Conservation (phyloP, 1,140 invertebrate species). For the Ectropis grisescens region DNA sequence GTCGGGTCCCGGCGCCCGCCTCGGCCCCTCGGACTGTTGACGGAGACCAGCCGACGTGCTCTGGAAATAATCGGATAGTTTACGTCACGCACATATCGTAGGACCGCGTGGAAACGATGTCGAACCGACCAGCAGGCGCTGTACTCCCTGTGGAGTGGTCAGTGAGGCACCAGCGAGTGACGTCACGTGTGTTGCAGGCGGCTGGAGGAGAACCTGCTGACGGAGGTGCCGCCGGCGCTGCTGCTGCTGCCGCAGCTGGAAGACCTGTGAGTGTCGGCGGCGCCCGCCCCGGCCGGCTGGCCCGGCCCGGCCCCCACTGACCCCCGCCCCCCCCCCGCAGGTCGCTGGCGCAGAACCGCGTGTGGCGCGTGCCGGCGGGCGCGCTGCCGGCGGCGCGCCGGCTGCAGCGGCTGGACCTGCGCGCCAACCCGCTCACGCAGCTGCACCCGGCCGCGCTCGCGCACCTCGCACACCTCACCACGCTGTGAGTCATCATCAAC, state of each 20-base stretch:
- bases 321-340: conserved; percentile 10
- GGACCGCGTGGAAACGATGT: no score
- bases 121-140: no score
- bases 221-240: conserved; percentile 43
- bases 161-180: no score
- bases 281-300: no score
- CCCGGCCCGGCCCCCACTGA: no score
- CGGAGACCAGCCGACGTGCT: no score
- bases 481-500: conserved; percentile 6
- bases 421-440: conserved; percentile 42
- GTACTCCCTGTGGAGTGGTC: no score
- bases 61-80: no score
- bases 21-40: no score
- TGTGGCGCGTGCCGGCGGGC: conserved; percentile 29
- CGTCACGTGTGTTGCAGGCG: no score
- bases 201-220: conserved; percentile 52
- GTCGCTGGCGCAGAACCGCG: conserved; percentile 40
- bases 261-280: conserved; percentile 54
- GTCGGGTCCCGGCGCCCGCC: no score
- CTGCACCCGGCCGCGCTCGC: conserved; percentile 34
- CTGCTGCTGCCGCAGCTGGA: conserved; percentile 41
- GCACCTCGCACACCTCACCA: conserved; percentile 40
- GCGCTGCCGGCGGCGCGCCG: conserved; percentile 32
- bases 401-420: conserved; percentile 44
- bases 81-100: no score